Evolutionary conservation across 2,797 vertebrate genomes (phyloP), one percentile per base, ranked within the genome.

Genomic region (Hylomyscus alleni): DNA sequence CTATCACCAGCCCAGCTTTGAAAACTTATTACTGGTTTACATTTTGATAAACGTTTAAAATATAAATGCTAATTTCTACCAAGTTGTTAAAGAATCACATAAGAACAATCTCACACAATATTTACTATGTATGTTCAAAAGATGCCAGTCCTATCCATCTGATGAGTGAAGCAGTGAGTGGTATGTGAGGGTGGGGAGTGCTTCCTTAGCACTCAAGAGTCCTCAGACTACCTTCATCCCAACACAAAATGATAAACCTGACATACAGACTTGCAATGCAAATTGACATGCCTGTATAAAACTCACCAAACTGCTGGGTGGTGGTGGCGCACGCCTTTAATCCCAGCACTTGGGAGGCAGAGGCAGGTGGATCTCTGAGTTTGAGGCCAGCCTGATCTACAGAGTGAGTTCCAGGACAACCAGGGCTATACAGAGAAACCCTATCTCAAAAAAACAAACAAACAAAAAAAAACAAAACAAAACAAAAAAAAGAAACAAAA

Each of bases 1-100:
- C 44, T 34, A 12, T 17, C 14, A 65, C 19, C 10, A 44, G 50
- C 52, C 40, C 54, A 83, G 34, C n/a, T 90, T 73, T 95, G 72
- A 96, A 95, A 97, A 88, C 24, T 37, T 77, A 22, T 83, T 34
- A 65, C 58, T 82, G 80, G 67, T 50, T 75, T 80, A 69, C 15
- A 89, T 50, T 29, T 86, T 72, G 37, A 47, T n/a, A 86, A 88
- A 44, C 26, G 37, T 75, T 89, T 34, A 47, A 76, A 0, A 31
- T 80, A 34, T 22, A 56, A 93, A 44, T 47, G 52, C 22, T 84
- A 91, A 80, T 62, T 9, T 40, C 69, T 80, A 22, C n/a, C 78
- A 19, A 40, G 26, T 24, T 81, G 31, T 82, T 92, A 75, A 2
- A 58, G 88, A 97, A 92, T 6, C 11, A 87, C 0, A 22, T 54